Conservation (phyloP, 2,797 vertebrate species). For the Tarsius wallacei region DNA sequence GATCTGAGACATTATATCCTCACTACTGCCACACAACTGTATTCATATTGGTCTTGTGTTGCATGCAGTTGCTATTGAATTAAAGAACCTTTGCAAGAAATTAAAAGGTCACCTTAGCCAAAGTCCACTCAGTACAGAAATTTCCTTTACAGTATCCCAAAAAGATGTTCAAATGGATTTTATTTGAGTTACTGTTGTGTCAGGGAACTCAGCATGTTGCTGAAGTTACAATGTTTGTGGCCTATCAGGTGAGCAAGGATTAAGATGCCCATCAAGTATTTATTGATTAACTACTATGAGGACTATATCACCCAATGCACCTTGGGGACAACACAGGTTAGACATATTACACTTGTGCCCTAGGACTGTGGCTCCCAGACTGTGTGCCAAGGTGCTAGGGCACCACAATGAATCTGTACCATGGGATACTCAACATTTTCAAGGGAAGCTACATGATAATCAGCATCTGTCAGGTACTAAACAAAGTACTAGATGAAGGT, state of each 20-base stretch:
- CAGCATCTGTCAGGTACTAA: background rate
- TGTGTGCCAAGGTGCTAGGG: background rate
- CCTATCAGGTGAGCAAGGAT: background rate
- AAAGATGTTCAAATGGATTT: background rate
- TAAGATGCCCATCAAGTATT: background rate
- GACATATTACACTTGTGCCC: background rate
- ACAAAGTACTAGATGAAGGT: background rate
- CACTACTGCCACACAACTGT: background rate
- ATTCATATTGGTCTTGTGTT: background rate
- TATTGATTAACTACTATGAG: background rate
- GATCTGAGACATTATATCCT: background rate
- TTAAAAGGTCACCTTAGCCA: background rate
- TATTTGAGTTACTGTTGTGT: background rate
- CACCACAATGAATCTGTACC: background rate
- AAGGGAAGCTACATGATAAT: background rate
- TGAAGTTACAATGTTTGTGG: background rate
- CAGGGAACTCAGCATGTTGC: background rate
- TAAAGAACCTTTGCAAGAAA: background rate
- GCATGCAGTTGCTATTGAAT: background rate
- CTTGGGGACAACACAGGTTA: background rate
- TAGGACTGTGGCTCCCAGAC: background rate
- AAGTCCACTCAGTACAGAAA: background rate
- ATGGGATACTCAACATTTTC: background rate
- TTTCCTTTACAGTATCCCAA: background rate
- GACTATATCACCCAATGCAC: background rate